Base-by-base conservation (phyloP, 1,140 invertebrate genomes). In the Nasonia longicornis region DNA sequence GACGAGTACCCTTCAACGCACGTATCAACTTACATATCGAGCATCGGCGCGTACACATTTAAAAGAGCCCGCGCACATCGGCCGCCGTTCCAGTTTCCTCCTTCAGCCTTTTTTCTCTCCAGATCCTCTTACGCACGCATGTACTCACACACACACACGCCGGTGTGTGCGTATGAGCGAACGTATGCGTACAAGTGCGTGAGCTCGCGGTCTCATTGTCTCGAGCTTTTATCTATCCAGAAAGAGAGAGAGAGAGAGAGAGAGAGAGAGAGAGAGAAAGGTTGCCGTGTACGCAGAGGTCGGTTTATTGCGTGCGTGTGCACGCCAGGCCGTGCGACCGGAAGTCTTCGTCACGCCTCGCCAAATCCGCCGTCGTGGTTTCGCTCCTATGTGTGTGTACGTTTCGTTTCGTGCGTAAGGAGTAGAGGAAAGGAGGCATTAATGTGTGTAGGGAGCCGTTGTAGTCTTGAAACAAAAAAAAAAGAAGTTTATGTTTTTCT, bases 331-430 rank as follows among this genome's bases (percentile, higher is more conserved):
- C 88, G 88, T 89, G 88, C 85, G 88, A 89, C 87, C 87, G 89
- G 88, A 88, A 84, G 87, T 86, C 87, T 85, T 87, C 85, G 88
- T 88, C 83, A 87, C 80, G 87, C 84, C 83, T 89, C 87, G 88
- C 84, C 84, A 84, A 87, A 85, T 84, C 78, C 66, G 26, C 58
- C 14, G n/a, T 2, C 10, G 52, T 26, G 42, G n/a, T 26, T 58
- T 42, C 38, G 1, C 38, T 14, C 4, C 1, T 58, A 20, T 20
- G 16, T 16, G 1, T 52, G 11, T 20, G 16, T 52, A 52, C 48
- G 52, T 58, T 7, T 16, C 20, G 16, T 58, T 1, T 58, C 52
- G 52, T 58, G 16, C 20, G 52, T 20, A 58, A 66, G 63, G 22
- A 66, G 63, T 10, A 26, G 64, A 31, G 29, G 64, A 26, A 73